A percentile compares a stretch with the other conserved stretches of the same genome.
Conservation (phyloP, 2,113 vertebrate species). For the Colossoma macropomum region DNA sequence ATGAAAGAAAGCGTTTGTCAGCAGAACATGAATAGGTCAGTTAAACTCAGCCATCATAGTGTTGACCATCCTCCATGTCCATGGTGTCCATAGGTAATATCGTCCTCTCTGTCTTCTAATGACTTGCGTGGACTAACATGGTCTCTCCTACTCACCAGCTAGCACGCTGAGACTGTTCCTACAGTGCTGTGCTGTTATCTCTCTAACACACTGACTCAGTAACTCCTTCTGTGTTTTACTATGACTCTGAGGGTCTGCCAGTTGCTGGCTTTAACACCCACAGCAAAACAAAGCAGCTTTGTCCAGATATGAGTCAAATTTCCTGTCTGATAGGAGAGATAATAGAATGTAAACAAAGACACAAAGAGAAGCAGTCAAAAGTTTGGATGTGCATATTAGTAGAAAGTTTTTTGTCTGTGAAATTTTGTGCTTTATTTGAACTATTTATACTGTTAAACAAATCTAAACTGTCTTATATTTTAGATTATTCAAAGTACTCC, state of each 20-base stretch:
- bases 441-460: neutral
- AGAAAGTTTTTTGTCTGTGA: no score
- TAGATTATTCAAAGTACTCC: no score
- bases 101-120: conserved; percentile 50
- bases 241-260: neutral
- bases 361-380: neutral
- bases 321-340: neutral
- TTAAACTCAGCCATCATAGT: conserved; percentile 73
- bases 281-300: neutral
- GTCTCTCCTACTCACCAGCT: conserved; percentile 24
- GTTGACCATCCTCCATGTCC: conserved; percentile 84
- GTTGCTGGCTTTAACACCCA: neutral
- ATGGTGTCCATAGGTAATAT: conserved; percentile 80
- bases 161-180: conserved; percentile 22
- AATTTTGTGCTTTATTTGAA: neutral
- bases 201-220: conserved; percentile 22
- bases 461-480: no score
- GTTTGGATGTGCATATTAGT: no score
- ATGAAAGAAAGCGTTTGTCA: neutral
- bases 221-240: neutral
- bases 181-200: conserved; percentile 4
- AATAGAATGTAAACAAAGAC: neutral
- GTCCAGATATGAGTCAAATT: neutral
- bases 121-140: conserved; percentile 54
- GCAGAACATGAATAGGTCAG: neutral